A percentile compares a stretch with the other conserved stretches of the same genome.
Conservation (phyloP, 2,113 vertebrate genomes). For the Ptilorrhoa leucosticta region DNA sequence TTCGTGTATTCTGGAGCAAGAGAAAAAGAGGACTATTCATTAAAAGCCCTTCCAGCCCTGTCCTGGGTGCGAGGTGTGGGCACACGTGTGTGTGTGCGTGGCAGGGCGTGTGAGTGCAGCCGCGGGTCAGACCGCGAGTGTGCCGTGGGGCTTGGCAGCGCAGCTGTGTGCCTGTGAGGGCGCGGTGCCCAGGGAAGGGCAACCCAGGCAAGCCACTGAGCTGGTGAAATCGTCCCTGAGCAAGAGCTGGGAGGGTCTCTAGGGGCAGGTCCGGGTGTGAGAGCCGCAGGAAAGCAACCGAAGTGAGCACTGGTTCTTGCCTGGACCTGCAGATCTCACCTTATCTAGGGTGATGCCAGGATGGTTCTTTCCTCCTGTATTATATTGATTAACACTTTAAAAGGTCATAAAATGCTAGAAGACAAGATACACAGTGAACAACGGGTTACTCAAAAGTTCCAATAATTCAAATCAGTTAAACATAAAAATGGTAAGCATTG, state of each 20-base stretch:
- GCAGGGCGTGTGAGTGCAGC: background rate
- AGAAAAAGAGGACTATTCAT: background rate
- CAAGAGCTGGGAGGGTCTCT: background rate
- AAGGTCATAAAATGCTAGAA: background rate
- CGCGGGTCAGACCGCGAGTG: fast-evolving
- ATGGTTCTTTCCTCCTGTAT: background rate
- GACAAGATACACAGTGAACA: background rate
- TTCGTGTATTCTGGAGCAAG: background rate
- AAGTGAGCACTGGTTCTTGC: background rate
- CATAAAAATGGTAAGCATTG: background rate
- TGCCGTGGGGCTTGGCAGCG: fast-evolving
- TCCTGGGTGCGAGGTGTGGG: fast-evolving
- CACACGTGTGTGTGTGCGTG: background rate
- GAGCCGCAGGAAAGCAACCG: background rate
- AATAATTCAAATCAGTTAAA: background rate
- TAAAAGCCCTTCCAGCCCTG: background rate
- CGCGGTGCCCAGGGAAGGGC: background rate
- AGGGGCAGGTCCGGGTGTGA: background rate
- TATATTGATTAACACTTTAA: background rate
- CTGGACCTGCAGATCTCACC: background rate
- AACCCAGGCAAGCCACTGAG: background rate
- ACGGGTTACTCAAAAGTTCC: background rate
- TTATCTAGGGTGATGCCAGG: background rate
- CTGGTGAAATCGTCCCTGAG: background rate
- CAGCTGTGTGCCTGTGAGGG: fast-evolving